Evolutionary conservation across 2,888 invertebrate species (phyloP).

Genomic region (Imbricaverruca yamaguchii): DNA sequence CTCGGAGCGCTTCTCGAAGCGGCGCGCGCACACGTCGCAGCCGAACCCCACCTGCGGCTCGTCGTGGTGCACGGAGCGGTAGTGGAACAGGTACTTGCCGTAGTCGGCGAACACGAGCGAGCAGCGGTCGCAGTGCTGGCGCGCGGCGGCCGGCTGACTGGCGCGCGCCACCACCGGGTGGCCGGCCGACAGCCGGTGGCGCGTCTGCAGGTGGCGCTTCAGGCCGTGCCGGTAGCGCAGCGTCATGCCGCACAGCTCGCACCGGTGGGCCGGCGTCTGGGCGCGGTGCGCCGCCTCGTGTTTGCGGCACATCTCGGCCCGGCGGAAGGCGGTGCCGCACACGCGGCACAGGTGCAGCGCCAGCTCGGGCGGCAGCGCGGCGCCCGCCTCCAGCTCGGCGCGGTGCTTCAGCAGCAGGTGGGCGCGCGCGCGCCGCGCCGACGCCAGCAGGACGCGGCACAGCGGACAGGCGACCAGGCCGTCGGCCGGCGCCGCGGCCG

Average conservation of each 20-base stretch:
- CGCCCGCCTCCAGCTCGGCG: not conserved
- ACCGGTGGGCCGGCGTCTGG: not conserved
- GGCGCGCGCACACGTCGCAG: not conserved
- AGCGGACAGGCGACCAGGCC: not conserved
- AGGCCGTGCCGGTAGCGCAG: not conserved
- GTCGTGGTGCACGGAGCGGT: not conserved
- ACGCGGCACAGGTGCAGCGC: not conserved
- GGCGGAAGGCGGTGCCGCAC: not conserved
- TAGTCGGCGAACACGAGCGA: not conserved
- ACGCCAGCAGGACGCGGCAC: not conserved
- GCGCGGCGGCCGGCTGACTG: not conserved
- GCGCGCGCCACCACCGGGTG: constrained; percentile 5
- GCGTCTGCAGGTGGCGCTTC: not conserved
- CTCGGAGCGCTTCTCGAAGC: constrained; percentile 14
- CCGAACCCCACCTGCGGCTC: not conserved
- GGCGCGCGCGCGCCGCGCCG: not conserved
- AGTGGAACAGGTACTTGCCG: constrained; percentile 8
- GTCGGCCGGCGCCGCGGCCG: not conserved
- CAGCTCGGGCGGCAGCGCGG: not conserved
- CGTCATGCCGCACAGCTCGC: not conserved
- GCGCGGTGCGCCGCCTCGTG: constrained; percentile 11
- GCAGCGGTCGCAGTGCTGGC: not conserved
- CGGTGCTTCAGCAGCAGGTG: not conserved
- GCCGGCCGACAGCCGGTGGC: not conserved
- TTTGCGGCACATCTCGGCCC: not conserved